A percentile compares a stretch with the other conserved stretches of the same genome.
Evolutionary conservation across 2,797 vertebrate species (phyloP).

Genomic region (Argya squamiceps): DNA sequence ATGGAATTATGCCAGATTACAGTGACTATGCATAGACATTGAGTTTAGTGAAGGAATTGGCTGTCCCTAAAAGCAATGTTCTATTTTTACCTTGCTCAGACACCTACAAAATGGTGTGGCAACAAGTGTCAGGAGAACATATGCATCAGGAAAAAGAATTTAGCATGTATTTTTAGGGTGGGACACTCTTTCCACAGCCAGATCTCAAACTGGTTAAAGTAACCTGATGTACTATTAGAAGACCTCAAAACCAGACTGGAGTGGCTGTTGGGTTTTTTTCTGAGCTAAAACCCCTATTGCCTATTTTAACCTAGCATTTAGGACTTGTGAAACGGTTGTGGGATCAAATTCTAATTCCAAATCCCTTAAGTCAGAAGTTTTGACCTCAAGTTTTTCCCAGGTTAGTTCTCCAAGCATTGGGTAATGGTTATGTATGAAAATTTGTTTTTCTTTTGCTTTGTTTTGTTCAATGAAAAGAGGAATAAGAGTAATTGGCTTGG

Average conservation of each 20-base stretch:
- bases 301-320: neutral
- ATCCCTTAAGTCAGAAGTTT: neutral
- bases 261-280: neutral
- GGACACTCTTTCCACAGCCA: neutral
- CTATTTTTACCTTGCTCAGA: neutral
- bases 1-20: neutral
- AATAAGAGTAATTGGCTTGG: neutral
- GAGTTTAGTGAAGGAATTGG: neutral
- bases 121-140: neutral
- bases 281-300: neutral
- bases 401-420: neutral
- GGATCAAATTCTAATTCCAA: neutral
- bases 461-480: neutral
- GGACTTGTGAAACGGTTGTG: neutral
- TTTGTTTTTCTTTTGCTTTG: neutral
- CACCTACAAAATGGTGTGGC: neutral
- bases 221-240: neutral
- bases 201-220: neutral
- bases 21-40: neutral
- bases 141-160: neutral
- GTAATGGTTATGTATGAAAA: neutral
- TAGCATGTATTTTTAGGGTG: neutral
- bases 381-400: neutral
- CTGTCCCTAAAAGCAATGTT: neutral
- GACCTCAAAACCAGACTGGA: neutral